Base-by-base conservation (phyloP, 2,113 vertebrate genomes). In the Phaetusa simplex region DNA sequence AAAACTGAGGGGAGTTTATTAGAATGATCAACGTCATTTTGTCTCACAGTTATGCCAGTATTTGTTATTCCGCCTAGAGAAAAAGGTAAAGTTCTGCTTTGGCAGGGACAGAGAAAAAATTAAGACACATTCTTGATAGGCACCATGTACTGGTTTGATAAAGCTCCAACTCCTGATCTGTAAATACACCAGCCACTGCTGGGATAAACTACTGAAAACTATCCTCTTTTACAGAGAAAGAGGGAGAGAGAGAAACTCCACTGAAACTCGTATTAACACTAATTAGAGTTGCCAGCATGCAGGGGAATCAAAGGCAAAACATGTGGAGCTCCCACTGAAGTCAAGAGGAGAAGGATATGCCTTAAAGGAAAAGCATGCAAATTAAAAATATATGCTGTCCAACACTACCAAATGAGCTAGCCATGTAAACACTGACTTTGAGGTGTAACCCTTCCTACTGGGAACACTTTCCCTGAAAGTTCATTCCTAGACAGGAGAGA, bases 261-360 rank as follows among this genome's bases (percentile, higher is more conserved):
- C 49, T 72, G 74, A 90, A 91, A 88, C n/a, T 77, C 42, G 38
- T 73, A 22, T 81, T 96, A 93, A 88, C 45, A 52, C 80, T 96
- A 96, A 94, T 93, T 85, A 94, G 82, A 94, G 29, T 67, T 86
- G 79, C 59, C 92, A 96, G 92, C 82, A 81, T 94, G 85, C 55
- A 90, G 20, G 7, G 0, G n/a, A 95, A 96, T 94, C 90, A 95
- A 96, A 96, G 85, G 76, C 64, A 91, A 94, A 96, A 93, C 70
- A 82, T 79, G 78, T 58, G 40, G 82, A 93, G 73, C 90, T 90
- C 85, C 66, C 64, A 83, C 62, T 80, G 70, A 93, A 94, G 81
- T 74, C 52, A 82, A 56, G 43, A 73, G 40, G 82, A 91, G 81
- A 95, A 85, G 64, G 21, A 13, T 70, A 92, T 70, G 50, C 58